These are phyloP conservation scores for Trachemys scripta DNA, from an alignment of 2,113 vertebrate genomes.

Conservation along the genomic window DNA sequence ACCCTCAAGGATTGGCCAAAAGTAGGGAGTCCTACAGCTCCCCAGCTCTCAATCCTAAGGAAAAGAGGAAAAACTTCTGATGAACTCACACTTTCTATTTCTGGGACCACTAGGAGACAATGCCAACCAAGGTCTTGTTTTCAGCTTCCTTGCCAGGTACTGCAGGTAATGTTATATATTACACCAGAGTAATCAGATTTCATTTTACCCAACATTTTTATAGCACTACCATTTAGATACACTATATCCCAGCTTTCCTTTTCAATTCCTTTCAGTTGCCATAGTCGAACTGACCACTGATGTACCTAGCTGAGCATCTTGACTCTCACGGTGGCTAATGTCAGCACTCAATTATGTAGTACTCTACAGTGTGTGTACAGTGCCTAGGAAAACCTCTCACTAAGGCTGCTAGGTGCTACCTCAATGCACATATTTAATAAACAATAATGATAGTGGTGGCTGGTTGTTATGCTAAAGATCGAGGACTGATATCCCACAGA, in stretches of 20 bases:
- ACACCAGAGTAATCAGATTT: background rate
- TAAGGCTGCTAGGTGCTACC: background rate
- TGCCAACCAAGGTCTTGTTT: background rate
- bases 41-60: background rate
- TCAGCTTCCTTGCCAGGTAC: too few relatives aligned
- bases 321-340: background rate
- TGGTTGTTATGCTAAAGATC: background rate
- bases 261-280: background rate
- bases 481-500: background rate
- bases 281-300: background rate
- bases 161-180: background rate
- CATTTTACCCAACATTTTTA: background rate
- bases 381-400: background rate
- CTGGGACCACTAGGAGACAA: background rate
- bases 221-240: background rate
- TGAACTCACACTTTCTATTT: too few relatives aligned
- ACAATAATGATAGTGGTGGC: background rate
- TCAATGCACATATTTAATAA: background rate
- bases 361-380: background rate
- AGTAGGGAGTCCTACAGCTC: background rate
- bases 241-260: background rate
- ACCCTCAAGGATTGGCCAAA: background rate
- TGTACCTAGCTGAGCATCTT: background rate
- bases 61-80: too few relatives aligned
- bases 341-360: background rate